Base-by-base conservation (phyloP, 2,888 invertebrate species). In the Synanthedon vespiformis region DNA sequence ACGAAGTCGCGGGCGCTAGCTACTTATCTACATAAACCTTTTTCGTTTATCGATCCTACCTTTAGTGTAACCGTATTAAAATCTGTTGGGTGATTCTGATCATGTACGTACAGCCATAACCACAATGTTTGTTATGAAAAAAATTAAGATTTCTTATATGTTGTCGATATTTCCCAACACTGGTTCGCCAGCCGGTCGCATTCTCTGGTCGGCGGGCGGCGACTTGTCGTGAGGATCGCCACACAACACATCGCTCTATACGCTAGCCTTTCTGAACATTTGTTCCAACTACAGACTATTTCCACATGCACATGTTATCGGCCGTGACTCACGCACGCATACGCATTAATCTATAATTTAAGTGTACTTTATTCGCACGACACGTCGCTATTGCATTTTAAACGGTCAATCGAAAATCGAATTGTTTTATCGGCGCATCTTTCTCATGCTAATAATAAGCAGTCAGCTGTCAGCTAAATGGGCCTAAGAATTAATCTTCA, bases 181-280 rank as follows among this genome's bases (percentile, higher is more conserved):
- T 84, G 77, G 75, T 71, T 70, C 74, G 76, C 79, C 82, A 79
- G 83, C 80, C 83, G 84, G 84, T 80, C 81, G 79, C 86, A 85
- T 84, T 82, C 84, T 69, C 80, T 73, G 77, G 74, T 70, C 74
- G 71, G 68, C 58, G 64, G 34, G 66, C 70, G 72, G 73, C 80
- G 78, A 72, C 72, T 71, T 68, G 77, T 77, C 79, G 78, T 71
- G 77, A 72, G 70, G 74, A 77, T 72, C 70, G 71, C 72, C 68
- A 65, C 70, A 70, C 75, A 70, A 67, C 68, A 62, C 60, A 40
- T 13, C 59, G 55, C 61, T 57, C 63, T 68, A 65, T 65, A 65
- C 70, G 63, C 63, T 59, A 62, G 61, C 63, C 64, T 70, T 73
- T 70, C 75, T 65, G 70, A 77, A 77, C 82, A 80, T 80, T 82